These are phyloP conservation scores for Choloepus didactylus DNA, from an alignment of 2,797 vertebrate species.

Conservation along the genomic window DNA sequence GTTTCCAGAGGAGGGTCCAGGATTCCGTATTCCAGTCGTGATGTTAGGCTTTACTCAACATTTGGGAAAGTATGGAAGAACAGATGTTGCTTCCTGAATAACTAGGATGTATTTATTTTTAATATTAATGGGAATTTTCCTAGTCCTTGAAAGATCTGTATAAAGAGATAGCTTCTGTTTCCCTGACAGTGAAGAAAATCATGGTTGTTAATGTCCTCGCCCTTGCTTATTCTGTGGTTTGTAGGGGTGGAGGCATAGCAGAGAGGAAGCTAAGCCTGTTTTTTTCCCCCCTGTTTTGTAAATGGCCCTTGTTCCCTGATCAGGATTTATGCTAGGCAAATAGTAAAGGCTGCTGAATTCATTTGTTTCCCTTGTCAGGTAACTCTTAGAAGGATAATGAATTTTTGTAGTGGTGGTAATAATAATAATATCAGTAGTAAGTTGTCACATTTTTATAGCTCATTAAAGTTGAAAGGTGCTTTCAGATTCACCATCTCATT, in stretches of 20 bases:
- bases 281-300: background rate
- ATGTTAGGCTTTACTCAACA: background rate
- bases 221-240: background rate
- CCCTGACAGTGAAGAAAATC: background rate
- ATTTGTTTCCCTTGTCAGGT: background rate
- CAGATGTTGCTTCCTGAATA: background rate
- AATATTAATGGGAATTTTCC: background rate
- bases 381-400: background rate
- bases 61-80: background rate
- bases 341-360: conserved; percentile 26
- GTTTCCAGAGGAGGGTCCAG: background rate
- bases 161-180: background rate
- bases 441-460: background rate
- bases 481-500: background rate
- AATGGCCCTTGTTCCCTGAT: background rate
- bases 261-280: background rate
- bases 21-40: background rate
- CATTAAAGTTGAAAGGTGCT: background rate
- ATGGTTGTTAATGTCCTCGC: no score
- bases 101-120: background rate
- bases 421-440: background rate
- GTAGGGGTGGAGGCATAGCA: background rate
- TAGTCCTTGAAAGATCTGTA: background rate
- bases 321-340: background rate
- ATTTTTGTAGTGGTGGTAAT: background rate